phyloP scores from a whole-genome alignment of 2,888 invertebrate genomes.

The Dynastes tityus region DNA sequence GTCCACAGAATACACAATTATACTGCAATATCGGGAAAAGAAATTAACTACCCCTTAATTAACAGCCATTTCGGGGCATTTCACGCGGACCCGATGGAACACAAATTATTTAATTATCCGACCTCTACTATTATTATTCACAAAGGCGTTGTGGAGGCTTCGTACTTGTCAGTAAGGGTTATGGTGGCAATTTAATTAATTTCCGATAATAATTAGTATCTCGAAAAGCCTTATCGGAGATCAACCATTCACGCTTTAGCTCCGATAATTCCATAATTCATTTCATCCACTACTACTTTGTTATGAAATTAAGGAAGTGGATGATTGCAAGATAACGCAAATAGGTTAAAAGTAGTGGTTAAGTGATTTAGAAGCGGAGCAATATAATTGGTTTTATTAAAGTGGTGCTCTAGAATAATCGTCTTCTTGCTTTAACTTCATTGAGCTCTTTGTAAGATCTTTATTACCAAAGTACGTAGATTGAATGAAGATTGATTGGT shows the following conservation, averaged over 20 bases:
- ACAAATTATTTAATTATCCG: constrained; percentile 31
- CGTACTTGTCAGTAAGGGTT: constrained; percentile 22
- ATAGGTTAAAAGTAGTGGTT: no score
- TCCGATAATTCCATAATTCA: constrained; percentile 3
- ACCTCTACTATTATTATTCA: constrained; percentile 28
- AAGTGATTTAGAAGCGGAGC: no score
- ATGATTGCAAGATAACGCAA: no score
- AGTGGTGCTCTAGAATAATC: no score
- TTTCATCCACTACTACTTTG: background rate
- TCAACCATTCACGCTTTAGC: background rate
- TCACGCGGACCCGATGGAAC: constrained; percentile 10
- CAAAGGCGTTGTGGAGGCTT: constrained; percentile 23
- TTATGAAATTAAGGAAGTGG: background rate
- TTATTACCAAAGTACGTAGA: no score
- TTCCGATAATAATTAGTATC: constrained; percentile 33
- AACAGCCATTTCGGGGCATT: constrained; percentile 15
- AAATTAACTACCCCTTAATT: constrained; percentile 26
- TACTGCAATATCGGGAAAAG: background rate
- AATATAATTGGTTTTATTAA: no score
- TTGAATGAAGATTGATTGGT: no score
- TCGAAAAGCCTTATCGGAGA: constrained; percentile 15
- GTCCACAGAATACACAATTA: no score
- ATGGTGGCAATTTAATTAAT: constrained; percentile 34
- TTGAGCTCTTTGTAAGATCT: no score
- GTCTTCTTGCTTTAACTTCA: no score